These are phyloP conservation scores for Montipora capricornis DNA, from an alignment of 64 coral and sea anemone species.

Conservation along the genomic window DNA sequence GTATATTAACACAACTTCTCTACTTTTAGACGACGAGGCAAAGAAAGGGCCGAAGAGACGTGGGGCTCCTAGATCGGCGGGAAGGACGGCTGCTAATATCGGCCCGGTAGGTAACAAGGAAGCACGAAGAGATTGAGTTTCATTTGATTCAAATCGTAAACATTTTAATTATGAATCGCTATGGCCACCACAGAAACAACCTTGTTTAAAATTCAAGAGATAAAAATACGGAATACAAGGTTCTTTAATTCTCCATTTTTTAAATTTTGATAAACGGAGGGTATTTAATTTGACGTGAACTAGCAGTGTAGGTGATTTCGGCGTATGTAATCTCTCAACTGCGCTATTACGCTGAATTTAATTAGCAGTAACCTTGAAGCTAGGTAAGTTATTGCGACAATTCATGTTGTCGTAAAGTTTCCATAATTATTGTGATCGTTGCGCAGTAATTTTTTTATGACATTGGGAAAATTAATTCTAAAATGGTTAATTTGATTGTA, in stretches of 20 bases:
- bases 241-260: too few relatives aligned
- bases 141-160: background rate
- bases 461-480: too few relatives aligned
- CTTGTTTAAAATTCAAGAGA: background rate
- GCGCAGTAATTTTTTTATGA: background rate
- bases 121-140: background rate
- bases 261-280: too few relatives aligned
- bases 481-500: too few relatives aligned
- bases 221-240: too few relatives aligned
- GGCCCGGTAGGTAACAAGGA: conserved; percentile 39
- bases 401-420: too few relatives aligned
- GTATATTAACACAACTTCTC: background rate
- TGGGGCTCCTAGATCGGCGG: conserved; percentile 56
- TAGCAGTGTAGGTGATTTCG: too few relatives aligned
- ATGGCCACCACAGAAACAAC: background rate
- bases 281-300: too few relatives aligned
- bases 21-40: conserved; percentile 62
- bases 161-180: background rate
- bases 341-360: too few relatives aligned
- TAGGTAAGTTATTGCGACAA: too few relatives aligned
- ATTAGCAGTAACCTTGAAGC: too few relatives aligned
- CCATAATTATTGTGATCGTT: background rate
- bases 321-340: too few relatives aligned
- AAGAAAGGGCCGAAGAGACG: conserved; percentile 63
- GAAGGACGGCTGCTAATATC: conserved; percentile 31